Base-by-base conservation (phyloP, 2,888 invertebrate genomes). In the Steinernema carpocapsae region DNA sequence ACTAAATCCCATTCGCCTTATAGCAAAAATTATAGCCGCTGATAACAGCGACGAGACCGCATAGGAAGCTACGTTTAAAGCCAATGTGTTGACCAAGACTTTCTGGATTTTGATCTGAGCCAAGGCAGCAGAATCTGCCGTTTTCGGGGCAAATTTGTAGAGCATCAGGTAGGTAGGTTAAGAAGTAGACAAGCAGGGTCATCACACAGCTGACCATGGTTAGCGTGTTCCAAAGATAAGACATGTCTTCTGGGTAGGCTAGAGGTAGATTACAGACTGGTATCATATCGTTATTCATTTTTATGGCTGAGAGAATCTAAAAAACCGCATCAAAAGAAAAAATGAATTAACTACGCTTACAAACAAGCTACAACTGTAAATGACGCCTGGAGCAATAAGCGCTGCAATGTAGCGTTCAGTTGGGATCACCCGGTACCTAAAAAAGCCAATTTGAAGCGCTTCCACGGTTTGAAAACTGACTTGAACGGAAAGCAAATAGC, bases 191-290 rank as follows among this genome's bases (percentile, higher is more conserved):
- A 12, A 64, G 17, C 14, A 64, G 29, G 6, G 64, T 64, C 29
- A 26, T 12, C 1, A 17, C 32, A n/a, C 64, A 64, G 1, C 17
- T 6, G 19, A 32, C 64, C 17, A 64, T 26, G 6, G 37, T 37
- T 37, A 37, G 37, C 3, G 4, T 37, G 10, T 37, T 37, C 37
- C 37, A 37, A 3, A 37, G 4, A 10, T 3, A 3, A 10, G 10
- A 10, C 4, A 37, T 3, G 37, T 37, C 3, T 3, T 10, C 37
- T 6, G 37, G 32, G 32, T 64, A 64, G 64, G 64, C 64, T 17
- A 32, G 24, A 1, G 64, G 64, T 10, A 32, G 64, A 17, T 64
- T 64, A 32, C 64, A 64, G 32, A 64, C 64, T 7, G 64, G 64
- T 3, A 64, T 26, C 1, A 17, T 32, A 2, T 1, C 32, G 29